Evolutionary conservation across 2,797 vertebrate species (phyloP).

Genomic region (Manis javanica): DNA sequence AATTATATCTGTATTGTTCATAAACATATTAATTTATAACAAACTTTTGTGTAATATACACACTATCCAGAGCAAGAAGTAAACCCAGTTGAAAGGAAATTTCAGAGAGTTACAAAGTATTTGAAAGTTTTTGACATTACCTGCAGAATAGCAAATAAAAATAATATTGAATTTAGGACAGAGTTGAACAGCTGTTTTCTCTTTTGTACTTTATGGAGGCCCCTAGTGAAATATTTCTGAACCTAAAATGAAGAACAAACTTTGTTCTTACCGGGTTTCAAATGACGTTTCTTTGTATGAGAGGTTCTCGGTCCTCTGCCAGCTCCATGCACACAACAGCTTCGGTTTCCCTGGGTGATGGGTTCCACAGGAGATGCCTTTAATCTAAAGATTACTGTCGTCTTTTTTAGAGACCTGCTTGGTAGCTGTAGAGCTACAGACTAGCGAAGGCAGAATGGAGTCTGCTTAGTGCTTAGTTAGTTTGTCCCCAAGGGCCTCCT

Average conservation of each 20-base stretch:
- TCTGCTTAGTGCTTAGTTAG: neutral
- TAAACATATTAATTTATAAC: constrained; percentile 1
- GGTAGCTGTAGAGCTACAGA: neutral
- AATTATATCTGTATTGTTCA: neutral
- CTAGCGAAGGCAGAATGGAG: neutral
- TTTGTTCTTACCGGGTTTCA: neutral
- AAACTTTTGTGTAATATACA: neutral
- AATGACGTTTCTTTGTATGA: neutral
- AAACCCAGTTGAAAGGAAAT: neutral
- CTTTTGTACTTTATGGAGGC: neutral
- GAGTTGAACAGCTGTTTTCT: neutral
- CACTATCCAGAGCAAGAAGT: neutral
- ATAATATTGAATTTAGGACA: neutral
- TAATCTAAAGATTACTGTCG: neutral
- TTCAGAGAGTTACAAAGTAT: neutral
- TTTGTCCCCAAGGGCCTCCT: neutral
- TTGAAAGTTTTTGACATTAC: neutral
- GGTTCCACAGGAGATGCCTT: neutral
- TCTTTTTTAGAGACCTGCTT: neutral
- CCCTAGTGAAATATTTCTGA: neutral
- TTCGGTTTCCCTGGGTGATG: neutral
- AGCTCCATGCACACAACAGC: neutral
- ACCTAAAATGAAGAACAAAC: neutral
- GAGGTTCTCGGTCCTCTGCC: neutral
- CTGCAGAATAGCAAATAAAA: neutral